A percentile compares a stretch with the other conserved stretches of the same genome.
phyloP scores from a whole-genome alignment of 53 echinoderm and acorn worm genomes.

The Zoroaster sp. region DNA sequence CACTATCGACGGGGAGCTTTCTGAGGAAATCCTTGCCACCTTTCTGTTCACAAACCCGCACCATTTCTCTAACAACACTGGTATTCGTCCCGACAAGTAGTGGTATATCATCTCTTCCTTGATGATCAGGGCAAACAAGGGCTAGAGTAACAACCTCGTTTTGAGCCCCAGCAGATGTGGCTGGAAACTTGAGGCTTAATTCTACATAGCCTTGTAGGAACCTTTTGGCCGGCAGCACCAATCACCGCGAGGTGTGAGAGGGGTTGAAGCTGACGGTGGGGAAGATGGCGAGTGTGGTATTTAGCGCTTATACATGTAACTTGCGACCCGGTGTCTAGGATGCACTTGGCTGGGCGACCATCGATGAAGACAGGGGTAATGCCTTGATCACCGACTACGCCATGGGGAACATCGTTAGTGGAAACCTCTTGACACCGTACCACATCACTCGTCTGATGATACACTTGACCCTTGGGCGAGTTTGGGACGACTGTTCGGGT shows the following conservation, averaged over 20 bases:
- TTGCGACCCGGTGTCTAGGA: slow-evolving; percentile 52
- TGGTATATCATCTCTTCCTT: not conserved
- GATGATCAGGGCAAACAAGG: not conserved
- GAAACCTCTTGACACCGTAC: not conserved
- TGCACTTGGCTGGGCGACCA: not conserved
- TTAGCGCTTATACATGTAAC: slow-evolving; percentile 5
- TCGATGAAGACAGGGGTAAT: slow-evolving; percentile 49
- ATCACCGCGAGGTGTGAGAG: slow-evolving; percentile 4
- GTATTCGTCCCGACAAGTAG: slow-evolving; percentile 70
- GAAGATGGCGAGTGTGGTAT: not conserved
- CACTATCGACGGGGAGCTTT: slow-evolving; percentile 11
- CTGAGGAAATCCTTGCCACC: slow-evolving; percentile 1
- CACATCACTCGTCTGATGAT: no score
- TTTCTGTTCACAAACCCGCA: slow-evolving; percentile 16
- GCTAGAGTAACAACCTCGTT: not conserved
- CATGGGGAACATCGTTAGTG: not conserved
- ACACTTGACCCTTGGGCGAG: not conserved
- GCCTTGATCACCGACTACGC: slow-evolving; percentile 20
- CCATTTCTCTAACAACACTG: slow-evolving; percentile 28
- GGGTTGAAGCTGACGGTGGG: not conserved
- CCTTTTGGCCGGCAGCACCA: not conserved
- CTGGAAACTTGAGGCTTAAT: not conserved
- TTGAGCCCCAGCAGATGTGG: no score
- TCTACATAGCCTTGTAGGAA: slow-evolving; percentile 3
- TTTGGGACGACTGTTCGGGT: slow-evolving; percentile 3